Evolutionary conservation across 2,113 vertebrate genomes (phyloP), one percentile per base, ranked within the genome.

Genomic region (Myiagra hebetior): DNA sequence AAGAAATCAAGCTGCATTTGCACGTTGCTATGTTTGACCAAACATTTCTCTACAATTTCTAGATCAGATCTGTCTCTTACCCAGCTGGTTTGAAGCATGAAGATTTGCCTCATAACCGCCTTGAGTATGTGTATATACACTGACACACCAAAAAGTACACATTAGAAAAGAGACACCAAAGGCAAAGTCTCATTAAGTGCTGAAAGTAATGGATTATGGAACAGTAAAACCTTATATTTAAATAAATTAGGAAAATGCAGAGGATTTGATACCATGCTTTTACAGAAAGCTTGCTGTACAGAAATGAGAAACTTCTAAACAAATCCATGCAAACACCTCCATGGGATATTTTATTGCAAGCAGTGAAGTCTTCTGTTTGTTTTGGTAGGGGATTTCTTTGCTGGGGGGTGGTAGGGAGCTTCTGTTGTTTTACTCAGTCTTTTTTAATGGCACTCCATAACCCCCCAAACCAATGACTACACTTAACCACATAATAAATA

Each of bases 331-430:
- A 46, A 89, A 31, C 7, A 37, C 1, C 7, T 62, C 7, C 11
- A 50, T 3, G 28, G 19, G 12, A 8, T 53, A 87, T 46, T 75
- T 78, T 78, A 5, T 41, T 46, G 20, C 53, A 91, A 94, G 55
- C 2, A 68, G 11, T 47, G 3, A 44, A 42, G 3, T 10, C 31
- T 26, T 49, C 13, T 47, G 56, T 9, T 8, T 27, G 15, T 52
- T 78, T 67, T 31, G 8, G 9, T 47, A 4, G 22, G 7, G 9
- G 33, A 2, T 4, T 39, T 37, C 23, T 47, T 69, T 46, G 53
- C 42, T 44, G 53, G 4, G 10, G 5, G 5, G 3, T 28, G 17
- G 10, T 10, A 23, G 3, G 7, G 15, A n/a, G 6, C 3, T 30
- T 46, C 15, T 12, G 16, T 6, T 72, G 20, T 33, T 57, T 64